Conservation (phyloP, 2,797 vertebrate genomes). For the Enteromius radiatus region DNA sequence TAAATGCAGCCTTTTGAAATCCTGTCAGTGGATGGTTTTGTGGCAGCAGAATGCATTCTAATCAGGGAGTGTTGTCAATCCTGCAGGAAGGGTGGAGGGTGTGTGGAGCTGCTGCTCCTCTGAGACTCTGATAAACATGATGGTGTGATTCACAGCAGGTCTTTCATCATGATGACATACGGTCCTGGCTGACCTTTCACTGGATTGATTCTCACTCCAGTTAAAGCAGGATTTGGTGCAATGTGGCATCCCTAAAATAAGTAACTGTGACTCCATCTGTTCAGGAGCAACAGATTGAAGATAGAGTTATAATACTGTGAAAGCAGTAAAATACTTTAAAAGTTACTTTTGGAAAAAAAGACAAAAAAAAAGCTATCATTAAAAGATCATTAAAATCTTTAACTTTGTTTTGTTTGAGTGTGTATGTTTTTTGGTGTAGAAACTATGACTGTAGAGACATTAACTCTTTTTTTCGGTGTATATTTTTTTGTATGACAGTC, state of each 20-base stretch:
- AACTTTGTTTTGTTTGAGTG: not conserved
- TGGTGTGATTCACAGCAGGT: slow-evolving; percentile 51
- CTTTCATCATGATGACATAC: slow-evolving; percentile 59
- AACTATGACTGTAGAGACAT: not conserved
- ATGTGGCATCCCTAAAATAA: slow-evolving; percentile 42
- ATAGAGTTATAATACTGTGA: not conserved
- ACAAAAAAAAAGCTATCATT: not conserved
- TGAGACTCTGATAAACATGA: slow-evolving; percentile 53
- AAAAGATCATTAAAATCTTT: not conserved
- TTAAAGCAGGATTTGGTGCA: slow-evolving; percentile 44
- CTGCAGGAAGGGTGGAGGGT: slow-evolving; percentile 18
- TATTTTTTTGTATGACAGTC: not conserved
- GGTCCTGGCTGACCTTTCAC: slow-evolving; percentile 59
- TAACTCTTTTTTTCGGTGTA: no score
- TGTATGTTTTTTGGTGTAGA: not conserved
- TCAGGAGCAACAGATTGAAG: slow-evolving; percentile 27
- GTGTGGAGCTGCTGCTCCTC: slow-evolving; percentile 18
- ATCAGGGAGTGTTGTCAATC: slow-evolving; percentile 26
- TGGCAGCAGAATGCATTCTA: not conserved
- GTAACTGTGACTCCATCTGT: slow-evolving; percentile 36
- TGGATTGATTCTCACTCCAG: slow-evolving; percentile 58
- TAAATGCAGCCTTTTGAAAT: slow-evolving; percentile 4
- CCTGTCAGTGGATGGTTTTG: not conserved
- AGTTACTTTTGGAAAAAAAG: not conserved
- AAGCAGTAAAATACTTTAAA: not conserved